These are phyloP conservation scores for Tenualosa thibaudeaui DNA, from an alignment of 2,797 vertebrate species.

Conservation along the genomic window DNA sequence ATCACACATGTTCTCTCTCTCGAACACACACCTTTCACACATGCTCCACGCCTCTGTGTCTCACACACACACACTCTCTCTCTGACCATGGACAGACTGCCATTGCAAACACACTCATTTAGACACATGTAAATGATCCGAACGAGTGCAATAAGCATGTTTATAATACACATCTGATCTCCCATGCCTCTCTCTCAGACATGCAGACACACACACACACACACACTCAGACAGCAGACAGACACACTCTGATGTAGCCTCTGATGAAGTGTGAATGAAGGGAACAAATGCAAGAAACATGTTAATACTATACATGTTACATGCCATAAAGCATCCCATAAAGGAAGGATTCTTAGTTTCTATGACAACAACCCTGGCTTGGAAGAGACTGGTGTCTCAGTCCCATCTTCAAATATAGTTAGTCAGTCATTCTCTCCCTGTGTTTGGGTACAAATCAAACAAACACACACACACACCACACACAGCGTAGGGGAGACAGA, in stretches of 20 bases:
- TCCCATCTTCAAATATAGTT: background rate
- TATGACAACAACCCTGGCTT: background rate
- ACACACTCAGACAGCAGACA: background rate
- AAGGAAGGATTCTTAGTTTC: background rate
- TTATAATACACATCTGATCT: background rate
- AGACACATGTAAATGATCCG: no score
- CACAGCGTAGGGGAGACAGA: background rate
- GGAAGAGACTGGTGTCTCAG: background rate
- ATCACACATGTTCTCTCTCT: background rate
- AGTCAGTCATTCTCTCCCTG: background rate
- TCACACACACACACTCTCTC: no score
- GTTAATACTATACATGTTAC: background rate
- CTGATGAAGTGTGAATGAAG: background rate
- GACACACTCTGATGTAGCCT: background rate
- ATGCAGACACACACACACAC: background rate
- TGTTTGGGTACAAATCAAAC: background rate
- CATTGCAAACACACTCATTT: background rate
- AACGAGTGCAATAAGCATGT: no score
- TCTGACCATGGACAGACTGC: no score
- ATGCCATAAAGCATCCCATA: background rate
- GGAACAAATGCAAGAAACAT: background rate
- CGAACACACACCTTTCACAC: background rate
- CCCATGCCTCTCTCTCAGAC: no score
- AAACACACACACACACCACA: background rate
- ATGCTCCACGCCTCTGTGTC: background rate